These are phyloP conservation scores for Dromaius novaehollandiae DNA, from an alignment of 2,113 vertebrate species.

Conservation along the genomic window DNA sequence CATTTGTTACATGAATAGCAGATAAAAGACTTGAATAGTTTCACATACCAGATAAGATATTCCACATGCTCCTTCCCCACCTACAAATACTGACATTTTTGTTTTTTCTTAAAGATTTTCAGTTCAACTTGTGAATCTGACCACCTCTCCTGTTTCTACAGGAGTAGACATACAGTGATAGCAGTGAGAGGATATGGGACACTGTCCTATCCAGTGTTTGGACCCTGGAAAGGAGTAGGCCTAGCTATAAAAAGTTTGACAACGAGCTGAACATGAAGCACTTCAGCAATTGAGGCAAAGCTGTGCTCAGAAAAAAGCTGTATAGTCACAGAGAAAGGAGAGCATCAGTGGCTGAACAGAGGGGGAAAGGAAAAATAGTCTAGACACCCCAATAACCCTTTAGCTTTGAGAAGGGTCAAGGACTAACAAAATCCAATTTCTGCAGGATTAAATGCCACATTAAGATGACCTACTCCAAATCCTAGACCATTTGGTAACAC, in stretches of 20 bases:
- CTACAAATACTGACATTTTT: constrained; percentile 73
- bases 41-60: constrained; percentile 70
- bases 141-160: constrained; percentile 28
- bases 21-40: constrained; percentile 74
- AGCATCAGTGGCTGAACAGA: background rate
- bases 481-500: constrained; percentile 36
- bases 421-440: constrained; percentile 8
- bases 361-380: constrained; percentile 24
- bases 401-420: background rate
- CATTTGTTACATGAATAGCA: constrained; percentile 77
- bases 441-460: constrained; percentile 23
- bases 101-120: constrained; percentile 29
- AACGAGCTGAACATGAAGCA: constrained; percentile 62
- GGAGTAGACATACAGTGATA: constrained; percentile 57
- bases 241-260: constrained; percentile 39
- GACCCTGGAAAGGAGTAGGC: constrained; percentile 70
- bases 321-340: constrained; percentile 63
- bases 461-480: constrained; percentile 42
- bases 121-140: constrained; percentile 45
- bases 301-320: constrained; percentile 70
- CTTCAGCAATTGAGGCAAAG: constrained; percentile 66
- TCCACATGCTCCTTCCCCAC: constrained; percentile 70
- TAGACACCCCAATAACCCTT: background rate
- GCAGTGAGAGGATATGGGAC: constrained; percentile 63
- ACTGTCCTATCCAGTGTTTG: constrained; percentile 66